Evolutionary conservation across 64 coral and sea anemone species (phyloP).

Genomic region (Porites australiensis): DNA sequence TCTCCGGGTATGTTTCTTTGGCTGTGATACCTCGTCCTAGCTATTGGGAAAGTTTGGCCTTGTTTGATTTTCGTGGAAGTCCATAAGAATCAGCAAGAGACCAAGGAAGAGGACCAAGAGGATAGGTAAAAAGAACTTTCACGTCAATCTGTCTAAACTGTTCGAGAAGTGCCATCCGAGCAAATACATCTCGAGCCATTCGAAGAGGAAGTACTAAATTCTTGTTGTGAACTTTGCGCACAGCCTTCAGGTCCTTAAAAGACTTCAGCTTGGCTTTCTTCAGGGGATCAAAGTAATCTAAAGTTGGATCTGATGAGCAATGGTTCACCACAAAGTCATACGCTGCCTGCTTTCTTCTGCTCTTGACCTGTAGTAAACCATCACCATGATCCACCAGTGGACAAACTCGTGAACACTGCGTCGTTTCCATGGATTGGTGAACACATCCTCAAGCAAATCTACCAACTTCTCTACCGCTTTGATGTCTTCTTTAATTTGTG

Average conservation of each 20-base stretch:
- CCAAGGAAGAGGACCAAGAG: conserved; percentile 70
- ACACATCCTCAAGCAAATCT: conserved; percentile 39
- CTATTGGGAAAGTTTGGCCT: conserved; percentile 37
- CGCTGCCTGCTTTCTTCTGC: conserved; percentile 25
- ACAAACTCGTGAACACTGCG: conserved; percentile 43
- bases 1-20: conserved; percentile 61
- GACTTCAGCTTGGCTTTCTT: conserved; percentile 72
- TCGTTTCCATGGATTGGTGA: conserved; percentile 48
- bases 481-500: conserved; percentile 31
- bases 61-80: conserved; percentile 62
- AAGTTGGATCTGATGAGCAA: conserved; percentile 47
- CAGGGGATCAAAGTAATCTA: conserved; percentile 64
- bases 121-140: conserved; percentile 52
- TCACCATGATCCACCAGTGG: conserved; percentile 17
- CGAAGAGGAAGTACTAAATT: conserved; percentile 52
- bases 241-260: conserved; percentile 61
- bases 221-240: conserved; percentile 53
- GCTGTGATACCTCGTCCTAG: neutral
- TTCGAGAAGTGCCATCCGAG: conserved; percentile 42
- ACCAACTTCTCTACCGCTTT: conserved; percentile 40
- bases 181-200: conserved; percentile 44
- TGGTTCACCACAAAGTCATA: conserved; percentile 22
- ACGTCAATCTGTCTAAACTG: conserved; percentile 67
- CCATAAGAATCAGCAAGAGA: conserved; percentile 63
- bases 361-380: conserved; percentile 59